A percentile compares a stretch with the other conserved stretches of the same genome.
Conservation (phyloP, 2,797 vertebrate species). For the Aulostomus chinensis region DNA sequence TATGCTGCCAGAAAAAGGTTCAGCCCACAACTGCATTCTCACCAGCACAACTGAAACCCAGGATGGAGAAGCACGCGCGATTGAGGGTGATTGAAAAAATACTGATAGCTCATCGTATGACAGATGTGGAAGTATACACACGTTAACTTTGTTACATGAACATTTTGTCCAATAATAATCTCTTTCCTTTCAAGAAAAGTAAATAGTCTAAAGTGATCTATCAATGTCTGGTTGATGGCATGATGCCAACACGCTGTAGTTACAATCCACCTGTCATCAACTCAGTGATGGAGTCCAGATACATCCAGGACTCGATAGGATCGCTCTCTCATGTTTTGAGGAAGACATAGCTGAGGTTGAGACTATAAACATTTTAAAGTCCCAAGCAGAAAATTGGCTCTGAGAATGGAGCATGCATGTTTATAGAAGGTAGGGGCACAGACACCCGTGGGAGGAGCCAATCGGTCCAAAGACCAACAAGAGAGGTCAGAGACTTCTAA, state of each 20-base stretch:
- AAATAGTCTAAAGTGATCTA: background rate
- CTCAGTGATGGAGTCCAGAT: constrained; percentile 7
- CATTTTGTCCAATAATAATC: no score
- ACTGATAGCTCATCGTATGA: no score
- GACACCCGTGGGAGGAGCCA: no score
- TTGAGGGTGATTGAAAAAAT: no score
- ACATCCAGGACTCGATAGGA: constrained; percentile 30
- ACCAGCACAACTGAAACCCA: constrained; percentile 15
- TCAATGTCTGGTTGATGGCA: background rate
- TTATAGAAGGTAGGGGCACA: no score
- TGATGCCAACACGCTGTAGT: background rate
- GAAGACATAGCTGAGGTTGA: constrained; percentile 8
- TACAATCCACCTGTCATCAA: no score
- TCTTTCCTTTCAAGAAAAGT: background rate
- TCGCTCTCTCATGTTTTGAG: constrained; percentile 11
- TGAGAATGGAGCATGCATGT: no score
- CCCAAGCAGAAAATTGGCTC: no score
- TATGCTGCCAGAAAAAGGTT: constrained; percentile 16
- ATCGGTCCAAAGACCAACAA: no score
- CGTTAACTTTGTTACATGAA: no score
- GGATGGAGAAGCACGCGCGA: constrained; percentile 19
- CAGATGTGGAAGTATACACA: no score
- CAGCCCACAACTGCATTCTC: constrained; percentile 10
- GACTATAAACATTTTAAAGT: constrained; percentile 9
- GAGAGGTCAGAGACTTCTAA: no score